Base-by-base conservation (phyloP, 2,888 invertebrate species). In the Pterobdella sp. region DNA sequence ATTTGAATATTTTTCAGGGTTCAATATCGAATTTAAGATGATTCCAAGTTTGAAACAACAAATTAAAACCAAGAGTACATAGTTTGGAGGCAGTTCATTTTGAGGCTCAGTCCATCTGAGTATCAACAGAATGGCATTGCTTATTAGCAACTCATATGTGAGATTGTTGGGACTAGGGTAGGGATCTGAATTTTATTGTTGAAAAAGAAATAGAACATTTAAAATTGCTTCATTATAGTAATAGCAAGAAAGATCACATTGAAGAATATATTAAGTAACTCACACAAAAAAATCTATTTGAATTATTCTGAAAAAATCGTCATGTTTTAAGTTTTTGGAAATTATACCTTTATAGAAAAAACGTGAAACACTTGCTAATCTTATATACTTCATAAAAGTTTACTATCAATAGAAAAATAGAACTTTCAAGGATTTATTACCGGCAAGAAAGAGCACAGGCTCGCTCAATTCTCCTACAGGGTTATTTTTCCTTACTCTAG, bases 91-190 rank as follows among this genome's bases (percentile, higher is more conserved):
- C 60, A 71, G 60, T 35, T 71, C 71, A n/a, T 52, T n/a, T 49
- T 22, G 22, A 1, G 71, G 71, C 36, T 60, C 35, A 35, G n/a
- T 26, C 71, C 71, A 71, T 3, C 34, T 1, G 60, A 71, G 35
- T 1, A 71, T 52, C 32, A 71, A 71, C 26, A 60, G 7, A 0
- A 32, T 14, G 1, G n/a, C 63, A 1, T 70, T 29, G 3, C 52
- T 32, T 10, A 37, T 26, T 2, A 42, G 3, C 10, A 63, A 31
- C 1, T 71, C 71, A 18, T 63, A 63, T 2, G 60, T 32, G 10
- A 71, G 71, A 22, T 71, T 56, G 32, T 29, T 32, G 31, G 71
- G 71, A 37, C 63, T 63, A 22, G 71, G 71, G 34, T 71, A 71
- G 52, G 71, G 71, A n/a, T 71, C 71, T 71, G 60, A 26, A 42